phyloP scores from a whole-genome alignment of 2,797 vertebrate species.

The Crocodylus rhombifer region DNA sequence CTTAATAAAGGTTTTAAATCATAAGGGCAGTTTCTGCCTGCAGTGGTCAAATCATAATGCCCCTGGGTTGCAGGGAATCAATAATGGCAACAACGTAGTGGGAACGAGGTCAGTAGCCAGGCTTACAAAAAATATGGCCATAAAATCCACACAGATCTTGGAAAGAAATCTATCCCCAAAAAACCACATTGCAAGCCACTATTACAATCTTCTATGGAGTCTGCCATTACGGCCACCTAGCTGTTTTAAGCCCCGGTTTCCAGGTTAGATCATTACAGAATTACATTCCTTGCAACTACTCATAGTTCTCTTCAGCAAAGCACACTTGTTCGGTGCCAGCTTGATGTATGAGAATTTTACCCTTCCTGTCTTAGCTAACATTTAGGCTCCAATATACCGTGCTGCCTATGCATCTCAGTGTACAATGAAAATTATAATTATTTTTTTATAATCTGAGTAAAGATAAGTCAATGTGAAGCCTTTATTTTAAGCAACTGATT shows the following conservation, averaged over 20 bases:
- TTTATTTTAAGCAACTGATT: background rate
- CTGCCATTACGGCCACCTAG: fast-evolving
- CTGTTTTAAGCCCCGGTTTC: background rate
- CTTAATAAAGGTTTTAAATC: background rate
- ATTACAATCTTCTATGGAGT: background rate
- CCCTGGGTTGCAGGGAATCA: background rate
- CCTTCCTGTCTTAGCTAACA: background rate
- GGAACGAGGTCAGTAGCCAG: background rate
- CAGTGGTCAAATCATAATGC: background rate
- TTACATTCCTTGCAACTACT: background rate
- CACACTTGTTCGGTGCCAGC: background rate
- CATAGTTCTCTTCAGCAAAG: background rate
- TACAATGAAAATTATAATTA: background rate
- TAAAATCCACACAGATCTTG: background rate
- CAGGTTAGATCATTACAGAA: fast-evolving
- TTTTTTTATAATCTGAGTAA: background rate
- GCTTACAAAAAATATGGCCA: background rate
- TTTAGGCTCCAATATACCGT: fast-evolving
- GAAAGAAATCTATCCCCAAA: background rate
- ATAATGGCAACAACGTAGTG: background rate
- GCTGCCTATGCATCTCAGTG: background rate
- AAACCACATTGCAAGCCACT: fast-evolving
- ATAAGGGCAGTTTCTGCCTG: background rate
- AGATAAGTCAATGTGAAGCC: background rate
- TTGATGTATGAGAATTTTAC: background rate